phyloP scores from a whole-genome alignment of 1,140 invertebrate genomes.

The Macrocentrus cingulum region DNA sequence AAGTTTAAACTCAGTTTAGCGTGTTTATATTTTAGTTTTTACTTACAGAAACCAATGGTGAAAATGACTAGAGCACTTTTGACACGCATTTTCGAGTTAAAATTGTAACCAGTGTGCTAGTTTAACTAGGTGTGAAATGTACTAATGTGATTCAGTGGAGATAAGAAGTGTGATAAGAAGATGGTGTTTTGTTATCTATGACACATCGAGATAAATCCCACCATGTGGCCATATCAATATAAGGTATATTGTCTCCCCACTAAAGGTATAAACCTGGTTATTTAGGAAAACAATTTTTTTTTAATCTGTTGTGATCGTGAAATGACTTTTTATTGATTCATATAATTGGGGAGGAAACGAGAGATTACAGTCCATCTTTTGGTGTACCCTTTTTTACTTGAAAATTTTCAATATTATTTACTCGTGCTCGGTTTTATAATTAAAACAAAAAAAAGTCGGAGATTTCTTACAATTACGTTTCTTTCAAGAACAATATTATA shows the following conservation, averaged over 20 bases:
- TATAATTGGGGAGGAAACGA: background rate
- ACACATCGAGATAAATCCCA: slow-evolving; percentile 6
- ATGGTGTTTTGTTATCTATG: slow-evolving; percentile 25
- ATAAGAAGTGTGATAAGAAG: slow-evolving; percentile 35
- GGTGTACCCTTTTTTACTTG: background rate
- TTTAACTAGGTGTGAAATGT: slow-evolving; percentile 9
- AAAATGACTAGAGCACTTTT: slow-evolving; percentile 45
- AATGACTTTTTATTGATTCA: slow-evolving; percentile 13
- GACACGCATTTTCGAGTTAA: slow-evolving; percentile 36
- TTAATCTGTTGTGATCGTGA: background rate
- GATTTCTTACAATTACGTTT: background rate
- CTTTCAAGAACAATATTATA: background rate
- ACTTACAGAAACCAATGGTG: slow-evolving; percentile 50
- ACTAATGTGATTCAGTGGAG: slow-evolving; percentile 37
- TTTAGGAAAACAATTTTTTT: background rate
- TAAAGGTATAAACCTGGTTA: background rate
- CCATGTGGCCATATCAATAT: background rate
- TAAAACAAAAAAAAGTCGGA: too few species aligned
- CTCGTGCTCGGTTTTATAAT: too few species aligned
- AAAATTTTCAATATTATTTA: too few species aligned
- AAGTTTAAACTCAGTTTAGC: slow-evolving; percentile 4
- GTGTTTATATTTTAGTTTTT: background rate
- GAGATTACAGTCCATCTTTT: slow-evolving; percentile 15
- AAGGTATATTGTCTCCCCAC: background rate
- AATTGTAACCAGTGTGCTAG: slow-evolving; percentile 2